These are phyloP conservation scores for Gouania willdenowi DNA, from an alignment of 2,797 vertebrate species.

Conservation along the genomic window DNA sequence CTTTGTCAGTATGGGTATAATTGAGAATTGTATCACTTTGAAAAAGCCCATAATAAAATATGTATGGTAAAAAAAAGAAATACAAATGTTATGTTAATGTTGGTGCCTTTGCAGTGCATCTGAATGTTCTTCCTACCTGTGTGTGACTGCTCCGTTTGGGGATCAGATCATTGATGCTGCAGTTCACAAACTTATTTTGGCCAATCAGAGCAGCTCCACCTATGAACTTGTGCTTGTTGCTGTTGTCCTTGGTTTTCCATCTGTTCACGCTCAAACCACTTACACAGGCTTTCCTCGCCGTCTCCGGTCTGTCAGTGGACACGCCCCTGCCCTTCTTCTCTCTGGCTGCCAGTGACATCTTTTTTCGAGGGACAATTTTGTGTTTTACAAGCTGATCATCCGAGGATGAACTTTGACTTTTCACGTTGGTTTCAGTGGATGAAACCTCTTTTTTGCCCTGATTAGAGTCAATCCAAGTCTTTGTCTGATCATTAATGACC, in stretches of 20 bases:
- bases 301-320: slow-evolving; percentile 29
- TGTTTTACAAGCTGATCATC: neutral
- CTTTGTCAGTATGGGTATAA: no score
- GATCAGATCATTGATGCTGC: slow-evolving; percentile 53
- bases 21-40: no score
- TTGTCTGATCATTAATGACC: neutral
- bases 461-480: neutral
- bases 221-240: neutral
- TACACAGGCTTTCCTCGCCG: slow-evolving; percentile 66
- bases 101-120: neutral
- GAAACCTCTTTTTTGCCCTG: neutral
- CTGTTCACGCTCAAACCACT: slow-evolving; percentile 73
- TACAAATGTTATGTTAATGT: no score
- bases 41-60: no score
- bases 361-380: slow-evolving; percentile 1
- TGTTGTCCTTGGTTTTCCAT: slow-evolving; percentile 53
- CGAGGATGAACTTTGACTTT: neutral
- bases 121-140: slow-evolving; percentile 30
- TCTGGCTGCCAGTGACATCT: slow-evolving; percentile 4
- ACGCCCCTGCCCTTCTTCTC: slow-evolving; percentile 34
- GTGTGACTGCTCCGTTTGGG: slow-evolving; percentile 8
- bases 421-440: neutral
- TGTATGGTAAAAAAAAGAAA: no score
- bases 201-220: neutral
- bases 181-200: slow-evolving; percentile 15